Conservation (phyloP, 2,797 vertebrate species). For the Orientallactaga sibirica region DNA sequence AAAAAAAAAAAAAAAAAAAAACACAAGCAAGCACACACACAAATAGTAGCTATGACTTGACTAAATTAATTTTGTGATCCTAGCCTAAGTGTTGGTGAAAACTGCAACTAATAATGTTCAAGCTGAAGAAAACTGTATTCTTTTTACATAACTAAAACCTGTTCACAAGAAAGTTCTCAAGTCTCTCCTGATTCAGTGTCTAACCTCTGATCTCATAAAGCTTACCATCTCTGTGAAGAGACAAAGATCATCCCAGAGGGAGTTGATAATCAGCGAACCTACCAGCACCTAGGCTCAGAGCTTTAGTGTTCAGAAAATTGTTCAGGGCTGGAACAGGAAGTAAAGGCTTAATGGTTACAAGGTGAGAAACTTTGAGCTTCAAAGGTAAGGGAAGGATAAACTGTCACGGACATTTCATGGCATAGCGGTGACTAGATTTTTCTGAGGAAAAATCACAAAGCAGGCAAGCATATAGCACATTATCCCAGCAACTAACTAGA, state of each 20-base stretch:
- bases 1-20: too few relatives aligned
- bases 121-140: not conserved
- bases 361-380: not conserved
- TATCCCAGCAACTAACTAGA: not conserved
- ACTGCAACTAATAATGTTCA: not conserved
- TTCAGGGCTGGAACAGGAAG: not conserved
- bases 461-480: not conserved
- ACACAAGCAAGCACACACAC: not conserved
- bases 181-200: not conserved
- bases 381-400: not conserved
- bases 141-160: constrained; percentile 11
- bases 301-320: not conserved
- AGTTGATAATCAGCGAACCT: not conserved
- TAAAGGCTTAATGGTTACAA: not conserved
- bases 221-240: constrained; percentile 46
- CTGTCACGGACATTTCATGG: not conserved
- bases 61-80: not conserved
- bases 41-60: not conserved
- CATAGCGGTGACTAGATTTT: not conserved
- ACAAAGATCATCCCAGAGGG: not conserved
- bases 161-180: constrained; percentile 6
- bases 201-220: constrained; percentile 34
- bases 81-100: not conserved
- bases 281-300: not conserved
- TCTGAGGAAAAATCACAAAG: not conserved